Evolutionary conservation across 2,797 vertebrate species (phyloP).

Genomic region (Sebastes kiyomatsui): DNA sequence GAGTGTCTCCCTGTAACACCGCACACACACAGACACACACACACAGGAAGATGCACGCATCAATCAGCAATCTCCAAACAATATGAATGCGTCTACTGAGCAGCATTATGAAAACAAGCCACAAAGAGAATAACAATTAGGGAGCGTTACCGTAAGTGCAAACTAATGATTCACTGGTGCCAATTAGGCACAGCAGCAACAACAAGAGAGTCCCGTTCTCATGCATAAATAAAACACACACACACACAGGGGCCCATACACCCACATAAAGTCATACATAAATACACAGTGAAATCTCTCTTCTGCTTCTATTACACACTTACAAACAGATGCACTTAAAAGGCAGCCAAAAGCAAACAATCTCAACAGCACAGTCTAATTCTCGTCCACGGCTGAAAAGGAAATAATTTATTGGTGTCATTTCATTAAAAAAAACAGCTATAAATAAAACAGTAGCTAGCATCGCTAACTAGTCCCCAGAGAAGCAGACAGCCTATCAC

Average conservation of each 20-base stretch:
- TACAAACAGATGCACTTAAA: conserved; percentile 13
- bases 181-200: conserved; percentile 65
- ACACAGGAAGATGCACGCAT: conserved; percentile 4
- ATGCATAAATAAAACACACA: conserved; percentile 55
- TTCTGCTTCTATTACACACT: neutral
- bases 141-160: conserved; percentile 60
- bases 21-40: conserved; percentile 6
- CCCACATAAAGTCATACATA: neutral
- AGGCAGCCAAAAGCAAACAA: conserved; percentile 34
- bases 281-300: neutral
- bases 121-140: conserved; percentile 73
- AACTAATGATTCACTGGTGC: conserved; percentile 73
- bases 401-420: conserved; percentile 65
- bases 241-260: neutral
- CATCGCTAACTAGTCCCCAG: conserved; percentile 74
- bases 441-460: conserved; percentile 77
- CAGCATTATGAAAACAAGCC: conserved; percentile 60
- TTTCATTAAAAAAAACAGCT: conserved; percentile 70
- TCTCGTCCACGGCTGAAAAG: conserved; percentile 44
- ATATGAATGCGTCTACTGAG: conserved; percentile 42
- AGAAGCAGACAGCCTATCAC: conserved; percentile 62
- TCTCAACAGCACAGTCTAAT: conserved; percentile 20
- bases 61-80: conserved; percentile 48
- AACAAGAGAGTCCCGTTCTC: conserved; percentile 53
- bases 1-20: conserved; percentile 86